Base-by-base conservation (phyloP, 2,888 invertebrate species). In the Rugalucina vietnamica region DNA sequence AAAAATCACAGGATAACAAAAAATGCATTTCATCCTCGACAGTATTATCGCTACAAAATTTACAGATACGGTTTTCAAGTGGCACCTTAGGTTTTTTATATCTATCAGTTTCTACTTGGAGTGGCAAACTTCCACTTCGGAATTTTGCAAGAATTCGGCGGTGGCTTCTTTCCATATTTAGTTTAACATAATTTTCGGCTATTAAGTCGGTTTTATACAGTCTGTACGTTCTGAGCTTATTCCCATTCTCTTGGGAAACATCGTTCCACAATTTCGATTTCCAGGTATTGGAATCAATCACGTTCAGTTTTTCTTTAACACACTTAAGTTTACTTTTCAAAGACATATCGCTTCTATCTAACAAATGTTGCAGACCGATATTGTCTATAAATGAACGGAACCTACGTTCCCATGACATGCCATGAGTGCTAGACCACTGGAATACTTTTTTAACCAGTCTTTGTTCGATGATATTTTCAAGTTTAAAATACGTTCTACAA, bases 1-100 rank as follows among this genome's bases (percentile, higher is more conserved):
- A 65, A 65, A 65, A 65, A 29, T 65, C 69, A 65, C 69, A 65
- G 27, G 69, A 29, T 36, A 36, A 36, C 3, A 70, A 24, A 70
- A 70, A 70, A 70, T 70, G 36, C 70, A 70, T 70, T 70, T 70
- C 70, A 70, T 70, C 70, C 24, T 70, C 70, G 10, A 70, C 4
- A 2, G 12, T 21, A 36, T 70, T 70, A 21, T 34, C 10, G 3
- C 5, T 5, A 70, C 70, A 70, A 14, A 70, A 37, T 70, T 70
- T 70, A 36, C 70, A 70, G 3, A 21, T 70, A 21, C 70, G 34
- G 14, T 70, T 8, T 21, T 34, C 21, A 12, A 65, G 70, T 70
- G 32, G 70, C 34, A 70, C 70, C 70, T 70, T 70, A 3, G 70
- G 36, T 36, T 70, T 70, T 2, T 14, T 14, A 36, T 70, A 70